Evolutionary conservation across 1,140 invertebrate species (phyloP), one percentile per base, ranked within the genome.

Genomic region (Heliconius hewitsoni): DNA sequence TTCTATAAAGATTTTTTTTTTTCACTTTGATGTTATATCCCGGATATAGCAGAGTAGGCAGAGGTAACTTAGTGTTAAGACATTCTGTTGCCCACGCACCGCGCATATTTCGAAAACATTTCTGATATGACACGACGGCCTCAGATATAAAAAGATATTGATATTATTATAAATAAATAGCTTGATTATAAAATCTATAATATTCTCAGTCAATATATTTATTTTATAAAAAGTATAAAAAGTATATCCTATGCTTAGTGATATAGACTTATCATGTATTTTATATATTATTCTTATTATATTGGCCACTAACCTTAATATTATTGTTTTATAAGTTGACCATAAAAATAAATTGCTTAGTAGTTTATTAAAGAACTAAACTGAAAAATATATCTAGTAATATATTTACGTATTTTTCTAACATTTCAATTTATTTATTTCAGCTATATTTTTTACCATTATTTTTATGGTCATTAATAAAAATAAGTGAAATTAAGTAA

Each of bases 401-500:
- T 42, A 13, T 42, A 23, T 23, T 23, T 23, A 23, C 23, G 23
- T 23, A 23, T 23, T 23, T 23, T 23, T 23, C 42, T 42, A 42
- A 42, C 42, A 42, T 42, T 42, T 42, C 42, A 42, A 13, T 13
- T 13, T 13, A 9, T 46, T 46, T 46, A 46, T 46, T 46, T 46
- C 13, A 13, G 13, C 42, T 46, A 46, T 46, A 46, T 46, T 46
- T 46, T 4, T 46, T 46, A 46, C 42, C 42, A 71, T 77, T 73
- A 72, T 72, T 84, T 82, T 81, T 79, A 84, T 78, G 74, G 78
- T 71, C 81, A 78, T 52, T 30, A 75, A 55, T 55, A 71, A 60
- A 37, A 75, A 72, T 16, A 79, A 34, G 89, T 91, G 91, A 90
- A 90, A 91, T 82, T 87, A 82, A 91, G 87, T 91, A 93, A 93